These are phyloP conservation scores for Philaenus spumarius DNA, from an alignment of 1,140 invertebrate species.

Conservation along the genomic window DNA sequence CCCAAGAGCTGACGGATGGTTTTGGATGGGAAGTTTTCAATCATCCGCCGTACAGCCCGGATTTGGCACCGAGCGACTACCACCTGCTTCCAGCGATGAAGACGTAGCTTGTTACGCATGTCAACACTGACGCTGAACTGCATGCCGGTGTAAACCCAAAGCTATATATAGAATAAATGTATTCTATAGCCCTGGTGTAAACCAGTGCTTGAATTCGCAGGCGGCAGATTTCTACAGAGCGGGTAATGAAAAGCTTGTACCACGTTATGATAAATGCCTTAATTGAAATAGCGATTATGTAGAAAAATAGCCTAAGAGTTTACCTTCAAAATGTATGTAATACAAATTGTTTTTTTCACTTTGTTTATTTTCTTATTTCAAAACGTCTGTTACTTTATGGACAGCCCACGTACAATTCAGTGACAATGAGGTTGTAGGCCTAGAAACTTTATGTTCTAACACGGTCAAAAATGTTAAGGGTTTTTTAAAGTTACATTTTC, in stretches of 20 bases:
- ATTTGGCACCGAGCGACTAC: slow-evolving; percentile 36
- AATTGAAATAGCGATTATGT: slow-evolving; percentile 12
- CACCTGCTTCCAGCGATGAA: slow-evolving; percentile 29
- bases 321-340: slow-evolving; percentile 2
- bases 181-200: no score
- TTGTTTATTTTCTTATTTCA: no score
- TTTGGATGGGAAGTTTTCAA: slow-evolving; percentile 33
- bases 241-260: slow-evolving; percentile 12
- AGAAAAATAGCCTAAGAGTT: slow-evolving; percentile 11
- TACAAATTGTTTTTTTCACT: neutral
- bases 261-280: slow-evolving; percentile 9
- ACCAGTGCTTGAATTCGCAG: neutral
- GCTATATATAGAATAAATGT: no score
- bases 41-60: slow-evolving; percentile 32
- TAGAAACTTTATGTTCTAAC: no score
- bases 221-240: slow-evolving; percentile 9
- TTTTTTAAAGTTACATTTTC: no score
- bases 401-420: no score
- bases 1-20: slow-evolving; percentile 24
- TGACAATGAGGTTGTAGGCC: no score
- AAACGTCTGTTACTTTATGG: no score
- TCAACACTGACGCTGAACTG: slow-evolving; percentile 11
- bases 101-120: slow-evolving; percentile 15
- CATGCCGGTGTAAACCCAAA: neutral
- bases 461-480: no score